Conservation (phyloP, 2,797 vertebrate species). For the Babyrousa celebensis region DNA sequence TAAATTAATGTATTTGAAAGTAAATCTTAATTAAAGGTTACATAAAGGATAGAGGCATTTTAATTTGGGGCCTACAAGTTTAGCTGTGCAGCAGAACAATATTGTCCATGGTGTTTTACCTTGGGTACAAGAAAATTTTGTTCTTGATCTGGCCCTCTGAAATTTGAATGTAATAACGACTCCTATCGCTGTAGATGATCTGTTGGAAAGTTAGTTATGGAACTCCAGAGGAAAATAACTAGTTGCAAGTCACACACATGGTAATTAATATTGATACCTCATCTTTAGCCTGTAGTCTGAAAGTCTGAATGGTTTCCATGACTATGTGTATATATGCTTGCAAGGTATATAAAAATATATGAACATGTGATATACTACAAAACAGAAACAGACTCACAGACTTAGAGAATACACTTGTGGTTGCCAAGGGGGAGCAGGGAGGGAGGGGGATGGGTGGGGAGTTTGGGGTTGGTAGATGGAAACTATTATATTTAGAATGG, state of each 20-base stretch:
- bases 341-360: not conserved
- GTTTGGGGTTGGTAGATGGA: no score
- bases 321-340: not conserved
- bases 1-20: not conserved
- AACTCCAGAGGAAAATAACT: not conserved
- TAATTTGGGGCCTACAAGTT: not conserved
- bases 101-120: not conserved
- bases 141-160: not conserved
- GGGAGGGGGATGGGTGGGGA: no score
- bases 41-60: not conserved
- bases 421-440: no score
- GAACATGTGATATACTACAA: not conserved
- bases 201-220: not conserved
- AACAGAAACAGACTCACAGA: no score
- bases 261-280: not conserved
- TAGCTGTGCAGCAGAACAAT: not conserved
- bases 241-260: not conserved
- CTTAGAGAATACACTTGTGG: no score
- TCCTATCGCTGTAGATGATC: not conserved
- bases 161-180: not conserved
- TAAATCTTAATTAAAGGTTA: not conserved
- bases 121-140: not conserved
- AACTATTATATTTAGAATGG: no score
- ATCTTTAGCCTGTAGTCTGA: not conserved
- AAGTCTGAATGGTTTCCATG: not conserved